These are phyloP conservation scores for Ceyx melanurus DNA, from an alignment of 2,113 vertebrate species.

Conservation along the genomic window DNA sequence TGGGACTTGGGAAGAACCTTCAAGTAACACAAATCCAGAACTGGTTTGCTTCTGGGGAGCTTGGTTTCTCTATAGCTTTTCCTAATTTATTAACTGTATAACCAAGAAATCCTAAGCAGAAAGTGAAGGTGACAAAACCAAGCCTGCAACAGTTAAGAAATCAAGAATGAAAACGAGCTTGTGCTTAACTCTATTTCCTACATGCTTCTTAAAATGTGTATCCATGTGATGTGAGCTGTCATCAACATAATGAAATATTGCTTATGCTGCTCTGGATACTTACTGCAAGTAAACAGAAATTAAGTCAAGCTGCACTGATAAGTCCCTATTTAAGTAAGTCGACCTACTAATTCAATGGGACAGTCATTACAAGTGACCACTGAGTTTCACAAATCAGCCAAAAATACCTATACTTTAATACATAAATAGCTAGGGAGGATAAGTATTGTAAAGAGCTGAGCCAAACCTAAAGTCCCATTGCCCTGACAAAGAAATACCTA, in stretches of 20 bases:
- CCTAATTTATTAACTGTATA: not conserved
- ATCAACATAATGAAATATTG: not conserved
- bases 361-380: not conserved
- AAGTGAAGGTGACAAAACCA: not conserved
- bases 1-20: not conserved
- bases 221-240: not conserved
- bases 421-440: not conserved
- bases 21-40: not conserved
- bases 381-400: not conserved
- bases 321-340: not conserved
- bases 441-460: not conserved
- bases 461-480: not conserved
- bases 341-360: not conserved
- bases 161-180: not conserved
- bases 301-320: not conserved
- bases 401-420: not conserved
- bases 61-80: not conserved
- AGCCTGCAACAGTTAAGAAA: not conserved
- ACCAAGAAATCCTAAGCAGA: not conserved
- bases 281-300: not conserved
- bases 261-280: not conserved
- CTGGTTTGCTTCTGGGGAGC: not conserved
- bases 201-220: not conserved
- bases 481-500: not conserved
- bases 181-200: not conserved